Base-by-base conservation (phyloP, 2,888 invertebrate genomes). In the Andricus curvator region DNA sequence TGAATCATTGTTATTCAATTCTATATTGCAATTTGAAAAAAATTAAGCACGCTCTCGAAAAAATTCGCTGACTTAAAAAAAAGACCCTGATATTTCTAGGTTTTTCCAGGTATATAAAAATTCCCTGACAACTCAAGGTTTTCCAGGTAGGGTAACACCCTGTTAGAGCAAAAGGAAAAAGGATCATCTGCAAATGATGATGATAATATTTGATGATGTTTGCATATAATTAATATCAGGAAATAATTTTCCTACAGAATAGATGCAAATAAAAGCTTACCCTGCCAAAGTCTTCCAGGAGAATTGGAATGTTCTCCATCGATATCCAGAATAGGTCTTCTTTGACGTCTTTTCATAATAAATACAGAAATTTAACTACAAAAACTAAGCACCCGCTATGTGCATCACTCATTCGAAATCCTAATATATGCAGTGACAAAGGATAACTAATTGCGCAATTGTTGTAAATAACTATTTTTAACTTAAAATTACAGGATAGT, bases 261-360 rank as follows among this genome's bases (percentile, higher is more conserved):
- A 4, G 9, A n/a, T 11, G 56, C 56, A 20, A 56, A n/a, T 80
- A 64, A 70, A 82, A 84, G 74, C 81, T 88, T 88, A 88, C 90
- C 88, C 77, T 91, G 91, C 86, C 88, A 86, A 48, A 89, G 86
- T 82, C 89, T 87, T 37, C 87, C 86, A 0, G 88, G 86, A 44
- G 88, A 88, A 70, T 88, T 88, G 15, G 89, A 81, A 51, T 90
- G 88, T 67, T 90, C 88, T 9, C 90, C 89, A 80, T 90, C 91
- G 33, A 91, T 85, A 76, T 90, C 90, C 44, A 91, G 86, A 64
- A 91, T 91, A 48, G 88, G 89, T 80, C 88, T 89, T 79, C 91
- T 88, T 77, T 91, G 91, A 67, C 91, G 89, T 81, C 90, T 89
- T 86, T 91, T 91, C 91, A 91, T 91, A 76, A 79, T 84, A 76